These are phyloP conservation scores for Agrypnus murinus DNA, from an alignment of 2,888 invertebrate species.

Conservation along the genomic window DNA sequence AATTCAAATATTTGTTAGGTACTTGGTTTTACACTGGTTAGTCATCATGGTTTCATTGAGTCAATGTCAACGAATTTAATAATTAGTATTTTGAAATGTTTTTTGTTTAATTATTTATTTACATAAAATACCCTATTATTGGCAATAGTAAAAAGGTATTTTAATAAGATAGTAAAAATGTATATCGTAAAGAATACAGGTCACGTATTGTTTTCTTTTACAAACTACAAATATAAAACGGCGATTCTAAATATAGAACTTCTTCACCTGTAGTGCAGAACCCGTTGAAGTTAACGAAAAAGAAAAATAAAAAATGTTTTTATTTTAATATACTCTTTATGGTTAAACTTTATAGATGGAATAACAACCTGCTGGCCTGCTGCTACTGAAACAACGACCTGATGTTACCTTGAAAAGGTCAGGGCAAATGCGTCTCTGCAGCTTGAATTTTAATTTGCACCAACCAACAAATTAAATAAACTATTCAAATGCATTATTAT, in stretches of 20 bases:
- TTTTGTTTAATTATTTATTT: too few relatives aligned
- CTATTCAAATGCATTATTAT: slow-evolving; percentile 14
- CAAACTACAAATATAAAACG: slow-evolving; percentile 16
- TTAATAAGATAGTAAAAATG: too few relatives aligned
- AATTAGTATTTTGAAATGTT: too few relatives aligned
- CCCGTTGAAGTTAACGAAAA: slow-evolving; percentile 4
- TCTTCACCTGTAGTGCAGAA: slow-evolving; percentile 5
- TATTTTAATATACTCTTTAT: slow-evolving; percentile 1
- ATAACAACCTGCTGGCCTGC: slow-evolving; percentile 15
- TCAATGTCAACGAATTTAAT: slow-evolving; percentile 36
- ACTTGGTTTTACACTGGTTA: slow-evolving; percentile 33
- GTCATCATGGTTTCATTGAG: slow-evolving; percentile 38
- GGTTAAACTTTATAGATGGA: slow-evolving; percentile 18
- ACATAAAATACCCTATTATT: too few relatives aligned
- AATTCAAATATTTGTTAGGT: slow-evolving; percentile 18
- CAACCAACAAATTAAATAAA: slow-evolving; percentile 15
- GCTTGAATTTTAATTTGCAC: slow-evolving; percentile 22
- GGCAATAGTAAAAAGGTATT: too few relatives aligned
- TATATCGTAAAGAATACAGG: not conserved
- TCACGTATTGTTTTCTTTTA: not conserved
- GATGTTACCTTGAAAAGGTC: slow-evolving; percentile 45
- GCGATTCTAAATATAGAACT: slow-evolving; percentile 25
- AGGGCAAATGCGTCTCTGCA: slow-evolving; percentile 15
- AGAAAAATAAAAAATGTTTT: not conserved
- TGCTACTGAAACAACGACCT: slow-evolving; percentile 40